These are phyloP conservation scores for Sternarchorhynchus goeldii DNA, from an alignment of 2,797 vertebrate species.

Conservation along the genomic window DNA sequence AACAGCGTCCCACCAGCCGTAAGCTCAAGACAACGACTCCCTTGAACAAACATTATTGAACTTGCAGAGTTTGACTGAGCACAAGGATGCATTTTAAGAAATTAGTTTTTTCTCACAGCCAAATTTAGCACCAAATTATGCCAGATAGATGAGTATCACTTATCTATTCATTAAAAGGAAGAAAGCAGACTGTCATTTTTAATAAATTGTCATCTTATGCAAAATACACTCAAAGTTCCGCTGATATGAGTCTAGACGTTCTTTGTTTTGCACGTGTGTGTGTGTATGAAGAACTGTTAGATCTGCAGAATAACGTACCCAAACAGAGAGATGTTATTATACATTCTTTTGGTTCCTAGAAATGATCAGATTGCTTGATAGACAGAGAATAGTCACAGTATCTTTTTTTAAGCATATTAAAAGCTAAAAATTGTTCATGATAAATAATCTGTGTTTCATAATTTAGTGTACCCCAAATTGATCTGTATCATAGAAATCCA, in stretches of 20 bases:
- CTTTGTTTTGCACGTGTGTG: not conserved
- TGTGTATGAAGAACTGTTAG: not conserved
- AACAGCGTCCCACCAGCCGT: slow-evolving; percentile 36
- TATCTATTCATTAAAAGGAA: slow-evolving; percentile 25
- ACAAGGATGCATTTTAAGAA: not conserved
- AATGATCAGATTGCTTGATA: not conserved
- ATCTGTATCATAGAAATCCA: no score
- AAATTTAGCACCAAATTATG: slow-evolving; percentile 22
- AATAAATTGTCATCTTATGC: slow-evolving; percentile 7
- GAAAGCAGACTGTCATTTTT: slow-evolving; percentile 20
- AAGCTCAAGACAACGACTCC: slow-evolving; percentile 29
- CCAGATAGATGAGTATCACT: slow-evolving; percentile 41
- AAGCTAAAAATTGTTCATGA: no score
- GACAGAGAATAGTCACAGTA: not conserved
- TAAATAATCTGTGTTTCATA: no score
- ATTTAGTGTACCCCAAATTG: no score
- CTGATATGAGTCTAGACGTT: not conserved
- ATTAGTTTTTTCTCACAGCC: slow-evolving; percentile 23
- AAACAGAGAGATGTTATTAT: not conserved
- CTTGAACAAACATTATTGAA: slow-evolving; percentile 4
- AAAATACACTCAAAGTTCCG: not conserved
- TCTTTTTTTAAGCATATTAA: not conserved
- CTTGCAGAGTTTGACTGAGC: not conserved
- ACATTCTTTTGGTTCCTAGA: not conserved
- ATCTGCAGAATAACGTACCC: not conserved